A percentile compares a stretch with the other conserved stretches of the same genome.
These are phyloP conservation scores for Oncorhynchus nerka DNA, from an alignment of 2,113 vertebrate species.

Conservation along the genomic window DNA sequence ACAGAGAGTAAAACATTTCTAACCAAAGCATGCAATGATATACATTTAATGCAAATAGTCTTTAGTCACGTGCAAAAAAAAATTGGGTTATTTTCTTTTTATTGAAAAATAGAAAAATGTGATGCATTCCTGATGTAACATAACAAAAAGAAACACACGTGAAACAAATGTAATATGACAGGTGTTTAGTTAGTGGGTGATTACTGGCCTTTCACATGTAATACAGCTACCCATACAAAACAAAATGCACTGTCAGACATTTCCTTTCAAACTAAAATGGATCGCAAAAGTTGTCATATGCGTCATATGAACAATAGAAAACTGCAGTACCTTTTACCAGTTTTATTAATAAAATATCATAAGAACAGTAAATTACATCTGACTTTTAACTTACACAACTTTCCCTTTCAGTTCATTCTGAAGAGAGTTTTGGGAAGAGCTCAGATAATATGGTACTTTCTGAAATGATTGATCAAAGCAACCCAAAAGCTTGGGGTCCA, in stretches of 20 bases:
- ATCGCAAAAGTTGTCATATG: not conserved
- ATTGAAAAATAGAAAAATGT: not conserved
- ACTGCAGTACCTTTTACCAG: conserved; percentile 50
- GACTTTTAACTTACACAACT: conserved; percentile 64
- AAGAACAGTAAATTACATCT: conserved; percentile 74
- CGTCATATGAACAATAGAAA: conserved; percentile 2
- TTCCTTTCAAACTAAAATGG: not conserved
- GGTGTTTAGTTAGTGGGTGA: not conserved
- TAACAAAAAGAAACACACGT: not conserved
- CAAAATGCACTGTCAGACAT: not conserved
- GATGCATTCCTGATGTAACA: not conserved
- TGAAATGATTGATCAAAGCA: conserved; percentile 52
- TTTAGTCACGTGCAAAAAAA: not conserved
- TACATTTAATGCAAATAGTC: not conserved
- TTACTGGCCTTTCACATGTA: not conserved
- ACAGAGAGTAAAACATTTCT: not conserved
- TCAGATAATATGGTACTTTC: conserved; percentile 28
- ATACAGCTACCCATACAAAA: not conserved
- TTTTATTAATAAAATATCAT: conserved; percentile 74
- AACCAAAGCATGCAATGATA: not conserved
- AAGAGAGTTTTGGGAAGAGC: conserved; percentile 54
- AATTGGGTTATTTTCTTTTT: not conserved
- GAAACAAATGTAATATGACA: not conserved
- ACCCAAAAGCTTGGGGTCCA: conserved; percentile 25
- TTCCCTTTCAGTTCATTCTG: conserved; percentile 44